Percentiles rank a stretch among this genome's conserved stretches.
phyloP scores from a whole-genome alignment of 2,113 vertebrate genomes.

The Oceanites oceanicus region DNA sequence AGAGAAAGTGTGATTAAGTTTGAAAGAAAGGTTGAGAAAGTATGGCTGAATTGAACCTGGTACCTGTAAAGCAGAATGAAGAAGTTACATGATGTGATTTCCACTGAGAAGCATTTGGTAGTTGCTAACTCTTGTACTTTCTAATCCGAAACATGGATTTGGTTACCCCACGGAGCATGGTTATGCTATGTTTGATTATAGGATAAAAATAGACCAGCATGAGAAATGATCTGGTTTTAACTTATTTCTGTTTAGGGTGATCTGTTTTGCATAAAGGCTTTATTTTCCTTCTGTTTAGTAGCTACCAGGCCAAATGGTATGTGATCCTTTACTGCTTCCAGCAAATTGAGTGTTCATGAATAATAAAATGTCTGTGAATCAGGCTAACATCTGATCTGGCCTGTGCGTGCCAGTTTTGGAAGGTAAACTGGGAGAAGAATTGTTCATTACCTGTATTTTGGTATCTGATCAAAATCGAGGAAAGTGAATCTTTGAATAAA shows the following conservation, averaged over 20 bases:
- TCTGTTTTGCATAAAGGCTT: constrained; percentile 2
- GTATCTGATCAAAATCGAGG: background rate
- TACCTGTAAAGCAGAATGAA: background rate
- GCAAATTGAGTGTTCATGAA: background rate
- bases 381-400: background rate
- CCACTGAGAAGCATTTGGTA: background rate
- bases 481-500: background rate
- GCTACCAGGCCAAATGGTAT: constrained; percentile 18
- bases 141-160: background rate
- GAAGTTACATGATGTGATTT: background rate
- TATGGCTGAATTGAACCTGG: background rate
- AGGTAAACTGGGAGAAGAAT: background rate
- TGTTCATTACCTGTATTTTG: background rate
- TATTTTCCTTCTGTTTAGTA: background rate
- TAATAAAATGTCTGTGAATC: constrained; percentile 21
- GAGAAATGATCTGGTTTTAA: background rate
- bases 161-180: background rate
- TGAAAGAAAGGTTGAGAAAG: background rate
- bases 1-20: background rate
- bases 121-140: background rate
- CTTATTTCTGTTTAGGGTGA: background rate
- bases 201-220: background rate
- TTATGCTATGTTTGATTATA: background rate
- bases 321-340: background rate
- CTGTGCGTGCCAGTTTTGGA: background rate